phyloP scores from a whole-genome alignment of 2,888 invertebrate genomes.

The Metellina segmentata region DNA sequence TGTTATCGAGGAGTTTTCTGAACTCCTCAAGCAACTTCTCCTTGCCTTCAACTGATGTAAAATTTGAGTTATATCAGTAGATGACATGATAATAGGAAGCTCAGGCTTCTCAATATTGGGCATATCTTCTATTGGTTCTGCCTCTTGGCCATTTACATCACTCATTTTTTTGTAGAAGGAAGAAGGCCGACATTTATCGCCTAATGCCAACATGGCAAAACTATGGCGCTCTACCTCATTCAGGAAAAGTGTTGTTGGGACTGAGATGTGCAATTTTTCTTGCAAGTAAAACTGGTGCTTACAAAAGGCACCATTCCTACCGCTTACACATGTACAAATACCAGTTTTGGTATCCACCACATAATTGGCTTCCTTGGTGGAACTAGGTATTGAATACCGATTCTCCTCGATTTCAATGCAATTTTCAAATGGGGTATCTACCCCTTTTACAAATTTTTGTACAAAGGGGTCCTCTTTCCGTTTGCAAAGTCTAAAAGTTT shows the following conservation, averaged over 20 bases:
- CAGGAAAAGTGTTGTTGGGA: not conserved
- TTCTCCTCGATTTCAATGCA: not conserved
- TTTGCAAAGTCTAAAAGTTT: not conserved
- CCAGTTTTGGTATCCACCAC: not conserved
- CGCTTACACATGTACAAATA: not conserved
- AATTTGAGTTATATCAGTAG: not conserved
- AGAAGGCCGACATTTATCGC: not conserved
- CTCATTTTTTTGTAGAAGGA: not conserved
- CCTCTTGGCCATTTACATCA: not conserved
- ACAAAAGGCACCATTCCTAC: constrained; percentile 16
- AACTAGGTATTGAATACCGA: not conserved
- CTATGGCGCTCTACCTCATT: not conserved
- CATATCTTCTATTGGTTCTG: not conserved
- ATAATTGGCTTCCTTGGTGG: not conserved
- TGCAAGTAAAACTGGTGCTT: constrained; percentile 5
- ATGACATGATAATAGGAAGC: not conserved
- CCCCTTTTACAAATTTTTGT: not conserved
- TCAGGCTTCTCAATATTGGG: not conserved
- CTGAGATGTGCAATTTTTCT: not conserved
- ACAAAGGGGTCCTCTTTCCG: not conserved
- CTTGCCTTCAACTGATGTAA: not conserved
- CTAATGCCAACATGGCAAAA: not conserved
- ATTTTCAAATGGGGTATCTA: not conserved
- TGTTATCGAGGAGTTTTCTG: not conserved
- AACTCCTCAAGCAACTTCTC: not conserved